phyloP scores from a whole-genome alignment of 1,140 invertebrate genomes.

The Paralvinella palmiformis region DNA sequence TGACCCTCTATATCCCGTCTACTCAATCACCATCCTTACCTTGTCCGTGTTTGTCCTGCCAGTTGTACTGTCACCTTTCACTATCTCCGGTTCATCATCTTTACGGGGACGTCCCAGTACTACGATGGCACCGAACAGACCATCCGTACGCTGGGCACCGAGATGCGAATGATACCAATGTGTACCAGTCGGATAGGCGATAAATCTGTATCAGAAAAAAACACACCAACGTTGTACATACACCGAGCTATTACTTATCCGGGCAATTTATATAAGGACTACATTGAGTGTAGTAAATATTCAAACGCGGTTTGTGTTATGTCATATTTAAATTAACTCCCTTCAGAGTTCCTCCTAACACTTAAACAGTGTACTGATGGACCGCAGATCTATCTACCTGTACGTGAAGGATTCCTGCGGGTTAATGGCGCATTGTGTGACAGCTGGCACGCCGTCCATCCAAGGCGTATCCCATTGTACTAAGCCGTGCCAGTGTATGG shows the following conservation, averaged over 20 bases:
- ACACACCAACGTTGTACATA: neutral
- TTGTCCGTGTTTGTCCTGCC: too few species aligned
- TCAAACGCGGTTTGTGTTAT: neutral
- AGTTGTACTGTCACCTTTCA: too few species aligned
- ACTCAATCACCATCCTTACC: too few species aligned
- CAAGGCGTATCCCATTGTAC: conserved; percentile 3
- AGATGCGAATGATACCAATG: conserved; percentile 15
- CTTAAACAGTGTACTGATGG: neutral
- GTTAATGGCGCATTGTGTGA: conserved; percentile 22
- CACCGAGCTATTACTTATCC: neutral
- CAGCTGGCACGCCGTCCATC: conserved; percentile 25
- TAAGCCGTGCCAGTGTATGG: conserved; percentile 11
- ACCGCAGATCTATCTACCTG: conserved; percentile 1
- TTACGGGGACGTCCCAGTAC: conserved; percentile 2
- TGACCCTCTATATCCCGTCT: too few species aligned
- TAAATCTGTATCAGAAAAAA: conserved; percentile 14
- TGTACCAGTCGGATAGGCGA: conserved; percentile 8
- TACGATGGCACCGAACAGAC: conserved; percentile 3
- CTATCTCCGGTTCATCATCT: too few species aligned
- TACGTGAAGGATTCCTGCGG: conserved; percentile 28
- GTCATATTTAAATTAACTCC: neutral
- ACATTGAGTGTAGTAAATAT: neutral
- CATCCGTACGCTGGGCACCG: neutral
- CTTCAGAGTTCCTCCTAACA: neutral
- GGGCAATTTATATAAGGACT: neutral